Percentiles rank a stretch among this genome's conserved stretches.
Evolutionary conservation across 2,888 invertebrate species (phyloP).

Genomic region (Sipha maydis): DNA sequence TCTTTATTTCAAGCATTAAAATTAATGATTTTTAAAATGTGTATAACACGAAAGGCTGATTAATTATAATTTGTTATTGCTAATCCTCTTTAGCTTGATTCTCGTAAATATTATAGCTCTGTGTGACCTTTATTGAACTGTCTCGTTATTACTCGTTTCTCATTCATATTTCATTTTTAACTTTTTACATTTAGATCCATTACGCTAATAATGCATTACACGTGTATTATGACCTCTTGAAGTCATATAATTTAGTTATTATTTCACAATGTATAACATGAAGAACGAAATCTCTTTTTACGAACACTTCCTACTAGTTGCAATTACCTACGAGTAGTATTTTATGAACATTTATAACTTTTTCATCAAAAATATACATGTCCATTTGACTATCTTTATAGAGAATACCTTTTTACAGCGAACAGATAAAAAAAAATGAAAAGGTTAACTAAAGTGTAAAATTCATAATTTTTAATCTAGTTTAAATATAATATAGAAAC

Average conservation of each 20-base stretch:
- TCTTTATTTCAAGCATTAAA: not conserved
- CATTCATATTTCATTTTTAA: slow-evolving; percentile 43
- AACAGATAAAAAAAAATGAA: too few species aligned
- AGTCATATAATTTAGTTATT: not conserved
- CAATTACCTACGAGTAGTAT: too few species aligned
- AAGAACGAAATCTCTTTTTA: too few species aligned
- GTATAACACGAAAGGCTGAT: slow-evolving; percentile 12
- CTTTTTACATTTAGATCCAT: slow-evolving; percentile 1
- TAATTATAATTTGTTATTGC: slow-evolving; percentile 21
- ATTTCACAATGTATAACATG: not conserved
- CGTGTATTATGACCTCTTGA: slow-evolving; percentile 40
- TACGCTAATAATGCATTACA: slow-evolving; percentile 29
- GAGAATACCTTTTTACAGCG: too few species aligned
- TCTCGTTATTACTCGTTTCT: slow-evolving; percentile 39
- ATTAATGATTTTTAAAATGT: slow-evolving; percentile 11
- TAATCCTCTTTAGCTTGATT: slow-evolving; percentile 36
- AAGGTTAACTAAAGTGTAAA: too few species aligned
- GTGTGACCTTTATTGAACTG: slow-evolving; percentile 39
- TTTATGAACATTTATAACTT: too few species aligned
- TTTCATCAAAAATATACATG: too few species aligned
- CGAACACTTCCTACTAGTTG: too few species aligned
- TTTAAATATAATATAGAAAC: too few species aligned
- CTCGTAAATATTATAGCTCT: slow-evolving; percentile 13
- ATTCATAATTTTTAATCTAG: too few species aligned
- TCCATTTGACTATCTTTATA: too few species aligned